Conservation (phyloP, 2,797 vertebrate species). For the Cyprinella venusta region DNA sequence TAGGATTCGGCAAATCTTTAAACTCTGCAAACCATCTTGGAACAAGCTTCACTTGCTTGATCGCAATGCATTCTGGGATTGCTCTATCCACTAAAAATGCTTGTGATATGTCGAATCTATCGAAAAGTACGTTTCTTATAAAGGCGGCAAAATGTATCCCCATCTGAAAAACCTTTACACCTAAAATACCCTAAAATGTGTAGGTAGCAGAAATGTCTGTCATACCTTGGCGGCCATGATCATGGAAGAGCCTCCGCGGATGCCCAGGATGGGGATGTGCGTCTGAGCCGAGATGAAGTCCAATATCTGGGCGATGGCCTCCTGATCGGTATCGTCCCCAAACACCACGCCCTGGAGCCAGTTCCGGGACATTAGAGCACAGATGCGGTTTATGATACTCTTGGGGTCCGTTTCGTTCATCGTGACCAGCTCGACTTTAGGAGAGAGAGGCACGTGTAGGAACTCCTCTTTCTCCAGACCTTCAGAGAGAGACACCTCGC, state of each 20-base stretch:
- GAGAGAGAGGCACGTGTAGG: conserved; percentile 93
- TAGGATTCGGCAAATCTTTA: not conserved
- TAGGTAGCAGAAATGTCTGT: not conserved
- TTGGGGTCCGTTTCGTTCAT: conserved; percentile 99
- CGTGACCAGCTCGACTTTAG: conserved; percentile 94
- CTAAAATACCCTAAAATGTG: not conserved
- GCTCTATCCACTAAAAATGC: not conserved
- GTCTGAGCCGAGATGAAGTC: conserved; percentile 99
- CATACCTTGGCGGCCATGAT: conserved; percentile 99
- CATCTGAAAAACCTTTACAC: conserved; percentile 3
- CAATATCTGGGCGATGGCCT: conserved; percentile 98
- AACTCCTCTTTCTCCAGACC: conserved; percentile 98
- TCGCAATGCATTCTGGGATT: not conserved
- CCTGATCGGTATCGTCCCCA: conserved; percentile 96
- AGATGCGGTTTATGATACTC: conserved; percentile 97
- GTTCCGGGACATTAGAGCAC: conserved; percentile 92
- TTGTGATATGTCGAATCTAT: not conserved
- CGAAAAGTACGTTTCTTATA: not conserved
- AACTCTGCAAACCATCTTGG: not conserved
- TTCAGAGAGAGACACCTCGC: conserved; percentile 92
- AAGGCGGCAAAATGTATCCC: not conserved
- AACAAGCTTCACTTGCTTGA: not conserved
- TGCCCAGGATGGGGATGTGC: conserved; percentile 96
- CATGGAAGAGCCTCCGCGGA: conserved; percentile 97
- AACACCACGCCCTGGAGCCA: conserved; percentile 98